Evolutionary conservation across 2,888 invertebrate species (phyloP).

Genomic region (Drosophila anomelani): DNA sequence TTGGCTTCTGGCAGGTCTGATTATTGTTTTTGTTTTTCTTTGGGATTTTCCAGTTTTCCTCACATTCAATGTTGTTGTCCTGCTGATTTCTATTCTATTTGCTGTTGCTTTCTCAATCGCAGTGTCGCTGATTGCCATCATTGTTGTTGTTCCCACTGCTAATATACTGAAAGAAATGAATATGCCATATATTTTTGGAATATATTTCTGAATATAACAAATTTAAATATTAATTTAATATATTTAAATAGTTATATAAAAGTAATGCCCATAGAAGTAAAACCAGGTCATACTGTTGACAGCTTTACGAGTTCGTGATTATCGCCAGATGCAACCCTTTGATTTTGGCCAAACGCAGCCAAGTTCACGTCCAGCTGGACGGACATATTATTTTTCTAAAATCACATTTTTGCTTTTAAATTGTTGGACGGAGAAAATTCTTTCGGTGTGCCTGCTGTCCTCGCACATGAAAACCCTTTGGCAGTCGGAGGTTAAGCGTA

Average conservation of each 20-base stretch:
- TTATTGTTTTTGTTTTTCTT: slow-evolving; percentile 4
- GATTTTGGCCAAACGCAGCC: slow-evolving; percentile 55
- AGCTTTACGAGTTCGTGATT: neutral
- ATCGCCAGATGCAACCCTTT: slow-evolving; percentile 49
- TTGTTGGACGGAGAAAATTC: neutral
- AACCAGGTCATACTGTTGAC: neutral
- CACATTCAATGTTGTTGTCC: slow-evolving; percentile 41
- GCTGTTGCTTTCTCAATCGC: slow-evolving; percentile 61
- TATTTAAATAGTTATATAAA: neutral
- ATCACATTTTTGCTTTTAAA: neutral
- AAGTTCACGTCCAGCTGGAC: slow-evolving; percentile 62
- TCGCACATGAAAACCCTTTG: slow-evolving; percentile 19
- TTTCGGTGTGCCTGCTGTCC: slow-evolving; percentile 7
- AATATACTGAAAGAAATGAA: slow-evolving; percentile 7
- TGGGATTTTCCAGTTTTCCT: slow-evolving; percentile 8
- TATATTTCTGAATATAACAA: neutral
- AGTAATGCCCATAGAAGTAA: neutral
- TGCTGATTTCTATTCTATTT: slow-evolving; percentile 46
- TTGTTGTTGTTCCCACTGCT: slow-evolving; percentile 23
- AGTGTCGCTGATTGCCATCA: slow-evolving; percentile 68
- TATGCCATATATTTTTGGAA: neutral
- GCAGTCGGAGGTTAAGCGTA: slow-evolving; percentile 33
- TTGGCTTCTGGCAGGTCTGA: slow-evolving; percentile 15
- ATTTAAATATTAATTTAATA: neutral
- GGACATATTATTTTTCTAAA: slow-evolving; percentile 69